These are phyloP conservation scores for Dromaius novaehollandiae DNA, from an alignment of 2,113 vertebrate genomes.

Conservation along the genomic window DNA sequence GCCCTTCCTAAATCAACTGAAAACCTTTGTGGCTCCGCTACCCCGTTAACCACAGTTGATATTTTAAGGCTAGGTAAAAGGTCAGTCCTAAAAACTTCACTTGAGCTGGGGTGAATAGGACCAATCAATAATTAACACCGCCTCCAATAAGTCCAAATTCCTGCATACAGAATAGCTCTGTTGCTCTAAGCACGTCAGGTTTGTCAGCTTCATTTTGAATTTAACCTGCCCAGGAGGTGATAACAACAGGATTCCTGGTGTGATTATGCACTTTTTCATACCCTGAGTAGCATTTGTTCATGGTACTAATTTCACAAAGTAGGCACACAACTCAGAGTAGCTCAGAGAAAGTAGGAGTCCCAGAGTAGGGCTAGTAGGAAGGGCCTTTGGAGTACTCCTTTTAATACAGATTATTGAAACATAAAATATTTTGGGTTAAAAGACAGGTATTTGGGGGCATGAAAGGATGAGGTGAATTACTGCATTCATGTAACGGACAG, in stretches of 20 bases:
- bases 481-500: not conserved
- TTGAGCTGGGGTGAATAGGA: not conserved
- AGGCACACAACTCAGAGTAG: not conserved
- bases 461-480: not conserved
- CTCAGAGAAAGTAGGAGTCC: not conserved
- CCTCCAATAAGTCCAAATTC: conserved; percentile 31
- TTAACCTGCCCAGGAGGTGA: not conserved
- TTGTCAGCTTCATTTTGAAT: not conserved
- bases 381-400: not conserved
- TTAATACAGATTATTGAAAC: not conserved
- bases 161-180: not conserved
- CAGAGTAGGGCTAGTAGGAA: not conserved
- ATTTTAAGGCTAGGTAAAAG: conserved; percentile 6
- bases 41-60: not conserved
- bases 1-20: not conserved
- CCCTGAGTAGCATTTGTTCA: rapidly evolving
- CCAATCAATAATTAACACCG: conserved; percentile 67
- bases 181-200: not conserved
- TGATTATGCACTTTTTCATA: not conserved
- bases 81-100: not conserved
- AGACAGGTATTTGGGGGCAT: not conserved
- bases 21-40: not conserved
- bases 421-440: not conserved
- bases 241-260: not conserved
- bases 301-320: not conserved